phyloP scores from a whole-genome alignment of 2,888 invertebrate species.

The Tetragnatha montana region DNA sequence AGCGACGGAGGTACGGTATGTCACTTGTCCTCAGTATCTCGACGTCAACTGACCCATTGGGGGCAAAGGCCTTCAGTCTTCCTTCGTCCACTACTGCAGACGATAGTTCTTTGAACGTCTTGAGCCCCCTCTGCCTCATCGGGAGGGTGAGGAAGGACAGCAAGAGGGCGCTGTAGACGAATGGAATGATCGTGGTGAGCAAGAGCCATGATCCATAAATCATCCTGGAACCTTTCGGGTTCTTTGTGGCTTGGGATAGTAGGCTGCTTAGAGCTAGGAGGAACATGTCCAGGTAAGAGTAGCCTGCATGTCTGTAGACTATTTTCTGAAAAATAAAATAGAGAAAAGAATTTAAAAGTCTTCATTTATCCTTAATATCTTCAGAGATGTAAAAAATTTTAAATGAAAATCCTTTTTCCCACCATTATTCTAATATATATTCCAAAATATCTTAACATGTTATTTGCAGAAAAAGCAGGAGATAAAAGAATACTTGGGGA shows the following conservation, averaged over 20 bases:
- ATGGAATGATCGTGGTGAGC: neutral
- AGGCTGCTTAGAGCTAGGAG: neutral
- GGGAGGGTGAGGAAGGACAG: slow-evolving; percentile 2
- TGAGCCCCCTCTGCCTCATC: neutral
- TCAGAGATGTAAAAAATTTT: no score
- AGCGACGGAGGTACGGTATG: neutral
- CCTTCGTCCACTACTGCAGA: neutral
- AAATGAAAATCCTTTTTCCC: no score
- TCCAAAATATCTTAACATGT: no score
- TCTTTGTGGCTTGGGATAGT: neutral
- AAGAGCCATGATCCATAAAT: neutral
- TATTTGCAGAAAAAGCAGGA: no score
- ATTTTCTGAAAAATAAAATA: no score
- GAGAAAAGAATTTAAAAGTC: no score
- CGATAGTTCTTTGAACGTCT: neutral
- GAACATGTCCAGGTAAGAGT: neutral
- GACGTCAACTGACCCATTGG: neutral
- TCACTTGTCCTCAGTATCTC: neutral
- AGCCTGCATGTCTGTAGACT: no score
- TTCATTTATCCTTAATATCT: no score
- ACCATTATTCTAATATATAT: no score
- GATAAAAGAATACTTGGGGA: no score
- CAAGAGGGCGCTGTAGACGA: neutral
- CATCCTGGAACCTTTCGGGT: neutral
- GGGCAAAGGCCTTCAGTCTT: neutral